Conservation (phyloP, 2,113 vertebrate genomes). For the Origma solitaria region DNA sequence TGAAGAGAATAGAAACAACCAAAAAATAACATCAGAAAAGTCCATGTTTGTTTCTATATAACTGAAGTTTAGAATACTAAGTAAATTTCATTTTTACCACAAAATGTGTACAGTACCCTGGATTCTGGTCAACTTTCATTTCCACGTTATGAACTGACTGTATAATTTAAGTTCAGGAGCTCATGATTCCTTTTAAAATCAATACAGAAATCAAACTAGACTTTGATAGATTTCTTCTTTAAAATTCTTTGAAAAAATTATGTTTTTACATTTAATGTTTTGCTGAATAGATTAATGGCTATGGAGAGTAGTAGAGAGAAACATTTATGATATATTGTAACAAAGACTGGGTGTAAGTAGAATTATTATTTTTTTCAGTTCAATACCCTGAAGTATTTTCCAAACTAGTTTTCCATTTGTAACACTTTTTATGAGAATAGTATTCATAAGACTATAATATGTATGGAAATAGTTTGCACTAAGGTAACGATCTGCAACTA, state of each 20-base stretch:
- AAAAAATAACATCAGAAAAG: background rate
- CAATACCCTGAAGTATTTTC: background rate
- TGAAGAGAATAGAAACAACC: background rate
- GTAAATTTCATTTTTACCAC: background rate
- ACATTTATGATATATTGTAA: background rate
- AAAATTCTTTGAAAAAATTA: background rate
- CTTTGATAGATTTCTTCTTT: background rate
- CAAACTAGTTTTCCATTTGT: background rate
- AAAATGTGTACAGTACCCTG: accelerated
- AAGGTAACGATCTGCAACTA: background rate
- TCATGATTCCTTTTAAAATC: background rate
- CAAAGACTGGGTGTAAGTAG: background rate
- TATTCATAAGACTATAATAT: background rate
- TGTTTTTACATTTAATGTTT: background rate
- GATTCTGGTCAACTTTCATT: background rate
- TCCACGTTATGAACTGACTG: background rate
- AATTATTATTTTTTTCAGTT: background rate
- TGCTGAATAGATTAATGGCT: background rate
- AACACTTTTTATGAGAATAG: background rate
- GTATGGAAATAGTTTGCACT: background rate
- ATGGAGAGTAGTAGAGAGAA: background rate
- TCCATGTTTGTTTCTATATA: background rate
- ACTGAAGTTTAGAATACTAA: background rate
- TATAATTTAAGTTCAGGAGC: background rate
- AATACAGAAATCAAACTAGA: background rate